A percentile compares a stretch with the other conserved stretches of the same genome.
phyloP scores from a whole-genome alignment of 1,140 invertebrate species.

The Bombus pascuorum region DNA sequence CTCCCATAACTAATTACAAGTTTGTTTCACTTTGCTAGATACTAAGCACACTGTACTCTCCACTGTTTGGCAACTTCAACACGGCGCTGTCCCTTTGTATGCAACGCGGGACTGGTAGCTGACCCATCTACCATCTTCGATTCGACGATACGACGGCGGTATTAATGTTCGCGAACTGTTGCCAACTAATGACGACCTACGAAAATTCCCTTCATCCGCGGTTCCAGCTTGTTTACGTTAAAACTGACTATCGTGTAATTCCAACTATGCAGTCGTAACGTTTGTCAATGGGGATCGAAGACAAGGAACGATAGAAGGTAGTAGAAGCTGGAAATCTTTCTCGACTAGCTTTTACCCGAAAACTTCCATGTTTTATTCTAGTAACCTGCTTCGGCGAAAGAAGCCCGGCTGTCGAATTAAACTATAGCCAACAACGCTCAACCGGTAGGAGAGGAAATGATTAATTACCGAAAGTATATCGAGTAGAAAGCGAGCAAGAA shows the following conservation, averaged over 20 bases:
- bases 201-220: neutral
- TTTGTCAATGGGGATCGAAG: neutral
- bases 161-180: slow-evolving; percentile 43
- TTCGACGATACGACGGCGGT: slow-evolving; percentile 34
- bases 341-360: too few relatives aligned
- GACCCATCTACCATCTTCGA: slow-evolving; percentile 46
- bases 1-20: slow-evolving; percentile 56
- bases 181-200: slow-evolving; percentile 31
- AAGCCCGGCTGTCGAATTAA: neutral
- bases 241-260: neutral
- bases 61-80: slow-evolving; percentile 47
- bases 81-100: slow-evolving; percentile 45
- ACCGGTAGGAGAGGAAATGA: slow-evolving; percentile 17
- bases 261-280: neutral
- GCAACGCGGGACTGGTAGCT: slow-evolving; percentile 37
- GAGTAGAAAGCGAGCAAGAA: slow-evolving; percentile 34
- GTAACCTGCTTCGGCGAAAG: neutral
- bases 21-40: slow-evolving; percentile 50
- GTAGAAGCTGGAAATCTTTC: neutral
- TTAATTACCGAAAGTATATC: slow-evolving; percentile 40
- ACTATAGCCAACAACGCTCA: neutral
- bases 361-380: neutral
- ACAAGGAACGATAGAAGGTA: too few relatives aligned
- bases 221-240: neutral
- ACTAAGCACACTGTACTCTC: slow-evolving; percentile 36